Percentiles rank a stretch among this genome's conserved stretches.
Conservation (phyloP, 2,113 vertebrate species). For the Engystomops pustulosus region DNA sequence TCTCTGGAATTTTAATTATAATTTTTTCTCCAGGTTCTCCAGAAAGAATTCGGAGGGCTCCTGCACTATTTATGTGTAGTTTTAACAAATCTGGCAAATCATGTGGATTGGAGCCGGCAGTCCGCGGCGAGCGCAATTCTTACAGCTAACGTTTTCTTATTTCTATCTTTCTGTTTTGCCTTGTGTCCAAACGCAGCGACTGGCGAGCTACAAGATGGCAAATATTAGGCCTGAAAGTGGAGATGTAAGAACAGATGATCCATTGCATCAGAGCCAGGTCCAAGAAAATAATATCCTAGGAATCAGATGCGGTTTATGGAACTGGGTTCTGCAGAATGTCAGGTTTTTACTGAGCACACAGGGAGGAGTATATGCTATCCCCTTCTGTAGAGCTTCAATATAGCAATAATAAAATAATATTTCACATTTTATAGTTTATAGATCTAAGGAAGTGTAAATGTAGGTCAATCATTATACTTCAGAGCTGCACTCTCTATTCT, state of each 20-base stretch:
- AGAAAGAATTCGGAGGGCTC: constrained; percentile 28
- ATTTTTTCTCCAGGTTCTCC: neutral
- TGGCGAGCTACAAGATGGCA: neutral
- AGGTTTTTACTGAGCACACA: neutral
- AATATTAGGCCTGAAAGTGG: constrained; percentile 14
- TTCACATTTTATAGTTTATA: no score
- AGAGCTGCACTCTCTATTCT: no score
- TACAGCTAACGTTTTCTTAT: constrained; percentile 4
- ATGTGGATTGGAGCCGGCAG: constrained; percentile 25
- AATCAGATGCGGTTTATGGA: neutral
- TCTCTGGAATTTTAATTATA: constrained; percentile 56
- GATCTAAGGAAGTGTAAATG: no score
- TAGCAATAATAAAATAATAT: no score
- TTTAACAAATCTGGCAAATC: constrained; percentile 34
- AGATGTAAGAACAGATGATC: constrained; percentile 18
- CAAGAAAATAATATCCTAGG: neutral
- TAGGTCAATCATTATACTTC: no score
- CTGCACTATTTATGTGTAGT: constrained; percentile 26
- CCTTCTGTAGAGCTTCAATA: no score
- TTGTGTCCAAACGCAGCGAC: neutral
- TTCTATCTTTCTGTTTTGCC: neutral
- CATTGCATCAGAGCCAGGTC: neutral
- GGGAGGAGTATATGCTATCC: neutral
- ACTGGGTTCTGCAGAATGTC: neutral
- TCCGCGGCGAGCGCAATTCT: neutral